Percentiles rank a stretch among this genome's conserved stretches.
Evolutionary conservation across 2,113 vertebrate species (phyloP).

Genomic region (Chlorodrepanis virens): DNA sequence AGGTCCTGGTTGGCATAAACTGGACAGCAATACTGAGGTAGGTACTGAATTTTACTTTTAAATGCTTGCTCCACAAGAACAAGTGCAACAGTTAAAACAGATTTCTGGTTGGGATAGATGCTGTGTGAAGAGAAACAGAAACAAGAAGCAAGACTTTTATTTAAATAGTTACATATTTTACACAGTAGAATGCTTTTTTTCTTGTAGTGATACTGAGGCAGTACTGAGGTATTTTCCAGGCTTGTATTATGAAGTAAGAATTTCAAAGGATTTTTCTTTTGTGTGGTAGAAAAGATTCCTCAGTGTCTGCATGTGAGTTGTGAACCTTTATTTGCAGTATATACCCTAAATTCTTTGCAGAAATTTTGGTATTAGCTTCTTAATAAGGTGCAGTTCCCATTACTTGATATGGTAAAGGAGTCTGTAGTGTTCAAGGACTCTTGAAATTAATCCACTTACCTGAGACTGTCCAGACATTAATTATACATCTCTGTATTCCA

Average conservation of each 20-base stretch:
- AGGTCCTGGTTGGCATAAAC: constrained; percentile 76
- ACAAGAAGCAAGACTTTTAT: not conserved
- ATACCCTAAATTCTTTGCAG: not conserved
- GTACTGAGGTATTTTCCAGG: not conserved
- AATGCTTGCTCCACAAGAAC: not conserved
- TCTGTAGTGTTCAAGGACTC: not conserved
- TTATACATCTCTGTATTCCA: not conserved
- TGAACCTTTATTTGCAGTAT: fast-evolving
- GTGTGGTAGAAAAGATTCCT: not conserved
- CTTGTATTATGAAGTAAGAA: not conserved
- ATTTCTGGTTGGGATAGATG: not conserved
- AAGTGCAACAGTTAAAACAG: not conserved
- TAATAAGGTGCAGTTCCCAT: not conserved
- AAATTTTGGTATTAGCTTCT: not conserved
- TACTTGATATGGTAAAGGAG: not conserved
- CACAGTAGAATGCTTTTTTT: not conserved
- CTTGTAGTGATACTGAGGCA: not conserved
- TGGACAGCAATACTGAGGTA: constrained; percentile 88
- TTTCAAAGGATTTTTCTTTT: not conserved
- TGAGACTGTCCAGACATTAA: not conserved
- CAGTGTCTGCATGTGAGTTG: not conserved
- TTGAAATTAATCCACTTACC: not conserved
- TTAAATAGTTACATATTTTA: not conserved
- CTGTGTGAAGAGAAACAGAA: not conserved
- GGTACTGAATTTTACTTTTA: not conserved